Base-by-base conservation (phyloP, 1,140 invertebrate genomes). In the Aphaenogaster floridana region DNA sequence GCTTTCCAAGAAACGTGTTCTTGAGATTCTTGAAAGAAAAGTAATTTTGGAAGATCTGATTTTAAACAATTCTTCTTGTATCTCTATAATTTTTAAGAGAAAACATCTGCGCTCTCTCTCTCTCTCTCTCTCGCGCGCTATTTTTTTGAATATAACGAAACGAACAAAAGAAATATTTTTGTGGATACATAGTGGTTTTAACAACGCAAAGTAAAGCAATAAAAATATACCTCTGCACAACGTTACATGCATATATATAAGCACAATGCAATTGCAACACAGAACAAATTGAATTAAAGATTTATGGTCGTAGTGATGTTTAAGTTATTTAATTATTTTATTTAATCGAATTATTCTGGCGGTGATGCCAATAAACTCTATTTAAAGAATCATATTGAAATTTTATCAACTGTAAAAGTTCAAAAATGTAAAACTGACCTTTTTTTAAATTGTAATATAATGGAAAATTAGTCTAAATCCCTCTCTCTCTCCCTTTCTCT, bases 101-200 rank as follows among this genome's bases (percentile, higher is more conserved):
- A 11, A 21, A n/a, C 6, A n/a, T 74, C 1, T 3, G 4, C 8
- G 11, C 13, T 6, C 9, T 69, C n/a, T 48, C 0, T 69, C 0
- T 69, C 11, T 69, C 11, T 69, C 21, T 69, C 42, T 48, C 5
- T 69, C 11, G 28, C 21, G 48, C 2, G 0, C 13, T 36, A 15
- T 63, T 63, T 36, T 63, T 63, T 63, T 34, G 15, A 36, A 15
- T 63, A 13, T 3, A 42, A n/a, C 21, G n/a, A 45, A 45, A 68
- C 8, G 11, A 57, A 54, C 4, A 42, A 76, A 54, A 68, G 17
- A 68, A 11, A 21, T 68, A 66, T 76, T 57, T 76, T 74, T 50
- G 3, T 39, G 6, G 5, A 76, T 42, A 39, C 2, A 2, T 57
- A 54, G 28, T 13, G 36, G 9, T 42, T 54, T 36, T 28, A 21